phyloP scores from a whole-genome alignment of 2,113 vertebrate genomes.

The Eolophus roseicapilla region DNA sequence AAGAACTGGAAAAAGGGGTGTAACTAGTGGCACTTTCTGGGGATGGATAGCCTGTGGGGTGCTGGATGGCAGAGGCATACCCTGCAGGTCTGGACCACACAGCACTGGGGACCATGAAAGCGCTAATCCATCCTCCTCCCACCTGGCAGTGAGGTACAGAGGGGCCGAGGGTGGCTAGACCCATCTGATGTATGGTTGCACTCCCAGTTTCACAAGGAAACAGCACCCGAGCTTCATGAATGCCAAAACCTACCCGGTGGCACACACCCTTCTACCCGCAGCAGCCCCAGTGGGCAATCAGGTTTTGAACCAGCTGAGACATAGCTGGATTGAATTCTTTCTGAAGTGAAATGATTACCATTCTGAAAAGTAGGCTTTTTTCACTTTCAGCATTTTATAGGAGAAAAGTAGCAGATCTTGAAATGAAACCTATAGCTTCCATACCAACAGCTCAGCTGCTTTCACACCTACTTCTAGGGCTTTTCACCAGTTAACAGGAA shows the following conservation, averaged over 20 bases:
- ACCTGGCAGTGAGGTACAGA: rapidly evolving
- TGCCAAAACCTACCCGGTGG: background rate
- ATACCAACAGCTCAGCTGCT: background rate
- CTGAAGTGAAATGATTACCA: background rate
- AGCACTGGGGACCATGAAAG: background rate
- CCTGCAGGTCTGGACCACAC: background rate
- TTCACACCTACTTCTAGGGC: background rate
- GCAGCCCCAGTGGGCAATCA: rapidly evolving
- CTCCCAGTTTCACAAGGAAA: background rate
- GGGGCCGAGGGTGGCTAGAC: no score
- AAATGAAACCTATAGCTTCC: background rate
- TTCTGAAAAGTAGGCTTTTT: background rate
- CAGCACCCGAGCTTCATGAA: background rate
- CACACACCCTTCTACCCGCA: background rate
- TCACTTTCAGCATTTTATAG: background rate
- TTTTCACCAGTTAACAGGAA: background rate
- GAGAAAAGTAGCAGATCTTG: background rate
- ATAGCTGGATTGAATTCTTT: background rate
- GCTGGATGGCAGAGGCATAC: background rate
- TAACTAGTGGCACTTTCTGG: background rate
- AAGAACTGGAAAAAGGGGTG: background rate
- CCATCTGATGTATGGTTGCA: background rate
- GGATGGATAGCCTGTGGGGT: background rate
- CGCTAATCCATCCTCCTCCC: background rate
- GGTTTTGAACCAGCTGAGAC: background rate